Base-by-base conservation (phyloP, 2,113 vertebrate species). In the Coregonus clupeaformis region DNA sequence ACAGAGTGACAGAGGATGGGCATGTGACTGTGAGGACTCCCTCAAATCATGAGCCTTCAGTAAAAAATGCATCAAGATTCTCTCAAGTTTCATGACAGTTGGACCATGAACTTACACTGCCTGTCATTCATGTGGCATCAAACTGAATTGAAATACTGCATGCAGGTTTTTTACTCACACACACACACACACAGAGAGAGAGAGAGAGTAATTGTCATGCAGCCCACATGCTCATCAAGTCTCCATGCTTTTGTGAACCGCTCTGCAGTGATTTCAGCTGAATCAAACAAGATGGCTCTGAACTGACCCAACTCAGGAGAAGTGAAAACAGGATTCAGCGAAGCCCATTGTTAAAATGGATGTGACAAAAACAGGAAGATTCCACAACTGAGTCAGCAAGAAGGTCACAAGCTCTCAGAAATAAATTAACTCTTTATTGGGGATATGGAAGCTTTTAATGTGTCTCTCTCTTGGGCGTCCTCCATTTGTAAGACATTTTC, bases 151-250 rank as follows among this genome's bases (percentile, higher is more conserved):
- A 66, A 6, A 14, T 20, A 36, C 64, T 16, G 11, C 18, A 13
- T 20, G 7, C 18, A 16, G 6, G 5, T 20, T 22, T 67, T 20
- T n/a, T 36, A 14, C 30, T 3, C 3, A 36, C 67, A 63, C 72
- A 22, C 25, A 16, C 57, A 62, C 24, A 0, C 63, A 22, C 27
- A 24, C 24, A 12, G n/a, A n/a, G n/a, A n/a, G n/a, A n/a, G n/a
- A n/a, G 12, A 73, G 36, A 42, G 7, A 62, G 77, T 64, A 66
- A 27, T 71, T 72, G 86, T 78, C 66, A 92, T 90, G 87, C 90
- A 85, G 82, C 85, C 74, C 82, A 77, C 83, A 85, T 84, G 75
- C 82, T 85, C 82, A 62, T 84, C 82, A 64, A 73, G 76, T 83
- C 88, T 75, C 87, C 63, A 7, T 42, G 7, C 29, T 69, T 84